phyloP scores from a whole-genome alignment of 2,888 invertebrate species.

The Eristalis tenax region DNA sequence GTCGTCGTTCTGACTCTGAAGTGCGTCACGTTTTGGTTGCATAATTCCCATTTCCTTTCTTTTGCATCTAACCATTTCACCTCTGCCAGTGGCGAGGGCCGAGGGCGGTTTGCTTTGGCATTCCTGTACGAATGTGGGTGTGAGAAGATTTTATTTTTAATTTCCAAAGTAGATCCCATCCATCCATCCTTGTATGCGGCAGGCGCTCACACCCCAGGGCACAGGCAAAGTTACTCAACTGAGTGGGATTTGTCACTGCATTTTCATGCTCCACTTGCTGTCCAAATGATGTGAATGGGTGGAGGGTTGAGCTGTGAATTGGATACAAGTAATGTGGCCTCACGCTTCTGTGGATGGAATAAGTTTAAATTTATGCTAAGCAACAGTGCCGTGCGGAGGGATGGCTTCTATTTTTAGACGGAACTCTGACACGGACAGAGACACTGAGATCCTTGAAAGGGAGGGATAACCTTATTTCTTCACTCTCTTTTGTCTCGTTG shows the following conservation, averaged over 20 bases:
- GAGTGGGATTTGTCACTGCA: conserved; percentile 72
- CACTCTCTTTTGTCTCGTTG: conserved; percentile 2
- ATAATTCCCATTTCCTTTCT: conserved; percentile 39
- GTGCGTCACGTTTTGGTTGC: conserved; percentile 61
- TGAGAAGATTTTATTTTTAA: conserved; percentile 57
- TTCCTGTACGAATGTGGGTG: neutral
- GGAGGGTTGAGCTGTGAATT: conserved; percentile 12
- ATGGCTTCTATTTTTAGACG: conserved; percentile 55
- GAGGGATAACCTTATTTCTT: neutral
- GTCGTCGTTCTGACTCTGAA: conserved; percentile 10
- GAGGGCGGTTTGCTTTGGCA: too few relatives aligned
- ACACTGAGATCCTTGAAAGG: conserved; percentile 35
- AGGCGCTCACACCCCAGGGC: conserved; percentile 52
- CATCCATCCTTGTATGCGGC: conserved; percentile 25
- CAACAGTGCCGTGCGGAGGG: conserved; percentile 6
- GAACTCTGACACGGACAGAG: conserved; percentile 19
- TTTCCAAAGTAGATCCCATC: conserved; percentile 62
- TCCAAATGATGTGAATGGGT: conserved; percentile 64
- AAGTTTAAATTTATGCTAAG: conserved; percentile 63
- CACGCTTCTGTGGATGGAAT: conserved; percentile 60
- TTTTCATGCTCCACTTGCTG: conserved; percentile 70
- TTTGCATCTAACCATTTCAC: conserved; percentile 7
- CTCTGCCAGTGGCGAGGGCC: neutral
- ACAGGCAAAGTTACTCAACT: conserved; percentile 69
- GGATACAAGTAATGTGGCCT: conserved; percentile 52